Conservation (phyloP, 2,797 vertebrate species). For the Anas georgica region DNA sequence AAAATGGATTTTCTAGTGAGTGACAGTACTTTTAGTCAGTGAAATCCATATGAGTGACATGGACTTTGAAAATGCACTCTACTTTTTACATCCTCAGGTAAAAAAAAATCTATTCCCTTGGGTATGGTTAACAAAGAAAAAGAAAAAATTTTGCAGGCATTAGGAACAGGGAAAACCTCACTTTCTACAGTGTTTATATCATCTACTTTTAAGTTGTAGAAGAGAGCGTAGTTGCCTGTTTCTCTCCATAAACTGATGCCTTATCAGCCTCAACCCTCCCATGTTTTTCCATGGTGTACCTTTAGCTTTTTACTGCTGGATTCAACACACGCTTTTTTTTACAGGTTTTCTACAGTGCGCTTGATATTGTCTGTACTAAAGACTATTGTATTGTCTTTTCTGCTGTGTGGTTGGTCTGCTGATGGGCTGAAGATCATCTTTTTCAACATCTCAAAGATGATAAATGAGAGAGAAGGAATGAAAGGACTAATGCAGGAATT, state of each 20-base stretch:
- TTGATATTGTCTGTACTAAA: not conserved
- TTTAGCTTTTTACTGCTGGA: not conserved
- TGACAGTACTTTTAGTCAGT: not conserved
- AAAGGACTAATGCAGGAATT: not conserved
- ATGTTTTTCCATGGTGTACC: not conserved
- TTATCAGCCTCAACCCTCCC: not conserved
- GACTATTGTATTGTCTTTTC: not conserved
- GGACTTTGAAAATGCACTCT: not conserved
- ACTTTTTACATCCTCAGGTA: not conserved
- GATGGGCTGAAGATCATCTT: not conserved
- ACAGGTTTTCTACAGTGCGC: not conserved
- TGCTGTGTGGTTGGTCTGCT: not conserved
- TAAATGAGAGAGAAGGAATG: accelerated
- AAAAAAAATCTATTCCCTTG: not conserved
- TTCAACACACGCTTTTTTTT: not conserved
- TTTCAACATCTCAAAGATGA: not conserved
- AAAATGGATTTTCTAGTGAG: not conserved
- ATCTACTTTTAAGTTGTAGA: not conserved
- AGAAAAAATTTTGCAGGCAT: not conserved
- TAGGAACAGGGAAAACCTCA: not conserved
- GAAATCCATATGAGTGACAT: not conserved
- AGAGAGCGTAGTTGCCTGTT: not conserved
- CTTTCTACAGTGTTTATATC: not conserved
- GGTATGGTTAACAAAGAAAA: not conserved
- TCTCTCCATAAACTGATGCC: not conserved